Base-by-base conservation (phyloP, 2,888 invertebrate genomes). In the Dexiosoma caninum region DNA sequence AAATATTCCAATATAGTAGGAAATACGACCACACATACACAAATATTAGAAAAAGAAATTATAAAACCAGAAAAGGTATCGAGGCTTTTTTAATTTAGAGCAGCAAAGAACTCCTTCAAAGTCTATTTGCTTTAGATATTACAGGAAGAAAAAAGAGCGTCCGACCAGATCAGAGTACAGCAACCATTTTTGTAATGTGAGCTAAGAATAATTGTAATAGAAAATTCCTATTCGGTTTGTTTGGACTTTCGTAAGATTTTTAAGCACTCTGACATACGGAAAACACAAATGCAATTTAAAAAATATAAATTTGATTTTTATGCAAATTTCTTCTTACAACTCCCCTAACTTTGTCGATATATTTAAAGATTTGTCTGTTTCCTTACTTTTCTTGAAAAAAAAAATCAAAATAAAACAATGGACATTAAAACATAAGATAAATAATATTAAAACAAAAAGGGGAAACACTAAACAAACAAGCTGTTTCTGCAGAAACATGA, bases 301-400 rank as follows among this genome's bases (percentile, higher is more conserved):
- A 75, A 27, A 81, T 83, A 82, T 75, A 83, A 82, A 83, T 84
- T 83, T 79, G 81, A 82, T 84, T 83, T 84, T 83, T 84, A 84
- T 84, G 84, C 78, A 83, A 83, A 84, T 84, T 83, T 76, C 74
- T 64, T 60, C 62, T 79, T 78, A 46, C 53, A 81, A 78, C 81
- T 74, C 76, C 72, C 70, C 78, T 70, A 51, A 74, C 35, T 37
- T 55, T 62, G 49, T 16, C 30, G 8, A 71, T 42, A 51, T 14
- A 23, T 30, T 42, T 2, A 23, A 14, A 42, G 2, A 8, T 27
- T 62, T 71, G 60, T 16, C 30, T 21, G 32, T 59, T 53, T 40
- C 10, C 3, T 71, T 23, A 10, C 12, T 49, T 59, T 27, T 35
- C 4, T 5, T 14, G n/a, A 9, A 16, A 59, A 35, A n/a, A 37